Base-by-base conservation (phyloP, 2,888 invertebrate genomes). In the Mycalesis mineus region DNA sequence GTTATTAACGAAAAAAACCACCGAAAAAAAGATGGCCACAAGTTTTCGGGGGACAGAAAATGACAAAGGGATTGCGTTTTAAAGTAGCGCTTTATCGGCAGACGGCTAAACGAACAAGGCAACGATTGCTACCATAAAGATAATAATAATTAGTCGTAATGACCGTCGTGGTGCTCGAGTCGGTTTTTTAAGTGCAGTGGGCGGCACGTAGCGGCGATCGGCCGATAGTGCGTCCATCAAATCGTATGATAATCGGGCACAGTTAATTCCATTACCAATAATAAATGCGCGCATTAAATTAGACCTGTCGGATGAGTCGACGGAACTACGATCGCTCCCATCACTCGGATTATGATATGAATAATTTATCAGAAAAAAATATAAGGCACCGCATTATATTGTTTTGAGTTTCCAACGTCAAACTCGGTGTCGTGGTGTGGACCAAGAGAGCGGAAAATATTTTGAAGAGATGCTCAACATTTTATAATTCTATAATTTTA, bases 281-380 rank as follows among this genome's bases (percentile, higher is more conserved):
- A 88, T 88, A 89, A 89, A 89, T 88, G 88, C 88, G 82, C 81
- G 88, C 82, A 89, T 89, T 89, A 88, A 87, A 84, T 88, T 86
- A 85, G 82, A 84, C 81, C 85, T 81, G 87, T 85, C 85, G 81
- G 84, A 85, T 86, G 88, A 88, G 84, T 87, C 84, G 86, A 75
- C 84, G 80, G 82, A 82, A 84, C 68, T 68, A 79, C 75, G 75
- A 82, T 80, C 81, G 79, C 80, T 81, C 75, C 84, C 82, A 85
- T 88, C 87, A 83, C 78, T 82, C 75, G 84, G 88, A 88, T 88
- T 89, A 89, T 84, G 79, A 86, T 86, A 88, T 88, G 88, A 88
- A 88, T 89, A 82, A 88, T 88, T 86, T 88, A 89, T 88, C 75
- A 82, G 75, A 77, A 75, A 77, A 82, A 84, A 84, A 80, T 74